Conservation (phyloP, 2,797 vertebrate species). For the Macrochelys suwanniensis region DNA sequence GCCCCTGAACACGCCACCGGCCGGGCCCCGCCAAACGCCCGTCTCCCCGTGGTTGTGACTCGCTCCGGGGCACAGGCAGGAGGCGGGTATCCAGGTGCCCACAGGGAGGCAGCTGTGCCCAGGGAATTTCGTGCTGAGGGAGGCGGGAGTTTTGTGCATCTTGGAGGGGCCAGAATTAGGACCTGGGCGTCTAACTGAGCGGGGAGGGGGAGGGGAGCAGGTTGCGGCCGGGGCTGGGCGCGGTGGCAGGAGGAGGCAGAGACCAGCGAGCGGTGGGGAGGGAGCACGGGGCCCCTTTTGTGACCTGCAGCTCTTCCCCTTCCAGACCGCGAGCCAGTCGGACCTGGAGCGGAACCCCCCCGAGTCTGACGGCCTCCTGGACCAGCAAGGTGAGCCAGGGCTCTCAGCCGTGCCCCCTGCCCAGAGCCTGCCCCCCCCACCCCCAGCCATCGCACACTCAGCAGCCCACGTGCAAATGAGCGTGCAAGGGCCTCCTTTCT, state of each 20-base stretch:
- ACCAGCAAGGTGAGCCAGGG: not conserved
- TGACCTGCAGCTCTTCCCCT: accelerated
- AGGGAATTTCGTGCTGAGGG: not conserved
- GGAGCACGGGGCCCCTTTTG: accelerated
- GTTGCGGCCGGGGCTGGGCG: too few species aligned
- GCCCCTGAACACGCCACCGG: too few species aligned
- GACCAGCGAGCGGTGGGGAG: not conserved
- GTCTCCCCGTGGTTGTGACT: not conserved
- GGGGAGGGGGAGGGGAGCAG: not conserved
- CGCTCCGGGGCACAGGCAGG: too few species aligned
- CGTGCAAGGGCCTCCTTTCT: not conserved
- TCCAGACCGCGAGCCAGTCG: conserved; percentile 85
- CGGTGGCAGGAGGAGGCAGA: too few species aligned
- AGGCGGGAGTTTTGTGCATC: not conserved
- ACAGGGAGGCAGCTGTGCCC: too few species aligned
- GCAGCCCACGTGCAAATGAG: not conserved
- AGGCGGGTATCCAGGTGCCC: not conserved
- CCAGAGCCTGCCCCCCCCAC: too few species aligned
- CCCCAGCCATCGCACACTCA: not conserved
- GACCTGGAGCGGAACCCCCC: conserved; percentile 81
- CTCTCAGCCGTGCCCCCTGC: accelerated
- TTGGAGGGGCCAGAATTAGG: not conserved
- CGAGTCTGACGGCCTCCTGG: conserved; percentile 32
- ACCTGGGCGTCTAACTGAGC: too few species aligned
- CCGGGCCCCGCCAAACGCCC: too few species aligned